Evolutionary conservation across 2,113 vertebrate species (phyloP), one percentile per base, ranked within the genome.

Genomic region (Trichomycterus rosablanca): DNA sequence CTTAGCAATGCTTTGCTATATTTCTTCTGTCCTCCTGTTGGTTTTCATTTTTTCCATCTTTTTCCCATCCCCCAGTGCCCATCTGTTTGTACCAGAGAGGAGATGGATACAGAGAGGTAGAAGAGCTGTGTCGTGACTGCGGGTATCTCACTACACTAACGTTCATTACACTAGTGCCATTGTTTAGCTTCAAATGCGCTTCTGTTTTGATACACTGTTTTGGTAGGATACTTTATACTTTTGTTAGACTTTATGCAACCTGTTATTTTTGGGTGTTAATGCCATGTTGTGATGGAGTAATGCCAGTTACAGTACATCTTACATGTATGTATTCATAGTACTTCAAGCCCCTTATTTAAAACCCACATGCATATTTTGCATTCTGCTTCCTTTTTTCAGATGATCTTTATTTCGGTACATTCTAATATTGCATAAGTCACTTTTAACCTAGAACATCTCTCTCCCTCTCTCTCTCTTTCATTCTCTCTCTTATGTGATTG

Each of bases 401-500:
- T n/a, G n/a, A n/a, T n/a, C n/a, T n/a, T n/a, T n/a, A n/a, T n/a
- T n/a, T n/a, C n/a, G n/a, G n/a, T n/a, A n/a, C n/a, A 7, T 32
- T 7, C 11, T 45, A 19, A 3, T 12, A 42, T 67, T 67, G 65
- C 50, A 43, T 74, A 57, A 48, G 11, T 52, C 55, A 56, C 66
- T 40, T 22, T 58, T 55, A 59, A 46, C 53, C 37, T 46, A 46
- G 55, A 39, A 66, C 28, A 43, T 54, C 61, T 55, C 53, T 48
- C 43, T 59, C 40, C 26, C 55, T 32, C 37, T 44, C 63, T 35
- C 16, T 44, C 44, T 44, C 30, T 34, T 34, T 46, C 19, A 14
- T 9, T 23, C 5, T 57, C 16, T 26, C 18, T 15, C 59, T 32
- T 61, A 63, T 72, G 63, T 58, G 68, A 62, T 65, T 70, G 64